Evolutionary conservation across 1,140 invertebrate genomes (phyloP).

Genomic region (Drosophila sp.): DNA sequence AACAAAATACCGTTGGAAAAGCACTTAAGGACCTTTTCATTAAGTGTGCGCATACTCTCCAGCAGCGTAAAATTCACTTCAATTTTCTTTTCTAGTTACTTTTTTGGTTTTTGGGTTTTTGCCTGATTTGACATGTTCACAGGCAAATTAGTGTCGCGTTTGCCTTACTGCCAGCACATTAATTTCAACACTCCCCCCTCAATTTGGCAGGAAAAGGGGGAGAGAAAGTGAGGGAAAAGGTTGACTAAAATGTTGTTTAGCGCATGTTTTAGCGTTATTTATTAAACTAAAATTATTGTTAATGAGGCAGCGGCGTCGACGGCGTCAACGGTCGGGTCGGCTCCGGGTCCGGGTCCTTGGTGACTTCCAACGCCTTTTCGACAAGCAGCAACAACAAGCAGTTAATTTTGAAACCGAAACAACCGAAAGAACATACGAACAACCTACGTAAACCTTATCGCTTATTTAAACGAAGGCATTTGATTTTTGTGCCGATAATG

Average conservation of each 20-base stretch:
- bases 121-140: slow-evolving; percentile 81
- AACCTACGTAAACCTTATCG: slow-evolving; percentile 71
- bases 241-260: slow-evolving; percentile 74
- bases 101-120: slow-evolving; percentile 29
- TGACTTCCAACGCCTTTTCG: slow-evolving; percentile 74
- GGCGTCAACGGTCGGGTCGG: not conserved
- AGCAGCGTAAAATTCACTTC: slow-evolving; percentile 65
- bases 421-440: slow-evolving; percentile 6
- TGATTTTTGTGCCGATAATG: slow-evolving; percentile 79
- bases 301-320: slow-evolving; percentile 55
- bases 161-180: slow-evolving; percentile 60
- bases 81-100: not conserved
- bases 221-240: not conserved
- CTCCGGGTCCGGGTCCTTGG: slow-evolving; percentile 1
- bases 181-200: slow-evolving; percentile 61
- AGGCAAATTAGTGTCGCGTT: slow-evolving; percentile 78
- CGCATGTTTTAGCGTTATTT: slow-evolving; percentile 81
- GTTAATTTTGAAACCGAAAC: slow-evolving; percentile 1
- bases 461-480: slow-evolving; percentile 81
- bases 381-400: slow-evolving; percentile 45
- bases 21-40: slow-evolving; percentile 82
- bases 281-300: slow-evolving; percentile 81
- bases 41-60: slow-evolving; percentile 57
- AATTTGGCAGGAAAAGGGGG: not conserved
- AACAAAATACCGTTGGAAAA: slow-evolving; percentile 81